phyloP scores from a whole-genome alignment of 2,888 invertebrate genomes.

The Sinohyriopsis cumingii region DNA sequence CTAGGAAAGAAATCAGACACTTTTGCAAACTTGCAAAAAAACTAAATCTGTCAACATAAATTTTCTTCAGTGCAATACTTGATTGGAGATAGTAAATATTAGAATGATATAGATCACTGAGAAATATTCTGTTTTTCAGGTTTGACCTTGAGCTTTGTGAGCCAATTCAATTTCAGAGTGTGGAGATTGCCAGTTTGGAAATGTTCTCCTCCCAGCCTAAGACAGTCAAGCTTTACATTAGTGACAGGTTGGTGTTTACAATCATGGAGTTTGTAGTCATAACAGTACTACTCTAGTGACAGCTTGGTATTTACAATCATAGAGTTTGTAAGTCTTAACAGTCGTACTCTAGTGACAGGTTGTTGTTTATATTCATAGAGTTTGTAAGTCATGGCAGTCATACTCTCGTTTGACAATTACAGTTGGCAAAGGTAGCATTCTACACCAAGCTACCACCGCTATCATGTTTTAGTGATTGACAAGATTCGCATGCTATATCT shows the following conservation, averaged over 20 bases:
- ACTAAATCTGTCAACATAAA: neutral
- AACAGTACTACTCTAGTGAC: no score
- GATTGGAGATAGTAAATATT: neutral
- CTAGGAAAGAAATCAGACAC: no score
- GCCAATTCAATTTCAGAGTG: constrained; percentile 88
- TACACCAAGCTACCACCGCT: no score
- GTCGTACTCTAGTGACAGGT: no score
- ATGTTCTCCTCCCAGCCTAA: constrained; percentile 97
- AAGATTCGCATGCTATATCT: no score
- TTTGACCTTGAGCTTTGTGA: constrained; percentile 98
- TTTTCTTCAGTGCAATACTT: neutral
- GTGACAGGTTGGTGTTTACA: constrained; percentile 65
- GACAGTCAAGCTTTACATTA: constrained; percentile 80
- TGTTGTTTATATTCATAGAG: no score
- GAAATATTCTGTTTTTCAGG: constrained; percentile 74
- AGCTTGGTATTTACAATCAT: neutral
- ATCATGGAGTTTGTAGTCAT: neutral
- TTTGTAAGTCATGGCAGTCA: no score
- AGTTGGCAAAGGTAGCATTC: no score
- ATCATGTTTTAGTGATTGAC: no score
- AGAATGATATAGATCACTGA: neutral
- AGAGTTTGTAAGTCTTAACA: no score
- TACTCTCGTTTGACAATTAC: no score
- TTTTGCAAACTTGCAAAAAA: neutral
- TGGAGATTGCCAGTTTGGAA: constrained; percentile 97